These are phyloP conservation scores for Tetragonula carbonaria DNA, from an alignment of 2,888 invertebrate genomes.

Conservation along the genomic window DNA sequence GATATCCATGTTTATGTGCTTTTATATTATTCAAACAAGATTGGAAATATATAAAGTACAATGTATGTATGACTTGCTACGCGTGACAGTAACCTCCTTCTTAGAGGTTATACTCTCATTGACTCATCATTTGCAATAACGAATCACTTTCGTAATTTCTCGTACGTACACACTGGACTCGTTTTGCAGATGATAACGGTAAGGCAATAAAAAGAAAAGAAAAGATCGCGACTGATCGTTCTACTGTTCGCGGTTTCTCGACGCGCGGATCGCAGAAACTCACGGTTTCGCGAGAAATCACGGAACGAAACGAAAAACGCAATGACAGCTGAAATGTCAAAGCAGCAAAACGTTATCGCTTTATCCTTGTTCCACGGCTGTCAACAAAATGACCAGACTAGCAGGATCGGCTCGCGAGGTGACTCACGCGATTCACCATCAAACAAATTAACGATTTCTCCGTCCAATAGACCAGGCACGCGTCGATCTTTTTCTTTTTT, in stretches of 20 bases:
- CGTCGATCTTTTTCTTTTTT: conserved; percentile 17
- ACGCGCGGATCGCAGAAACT: not conserved
- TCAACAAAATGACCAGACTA: conserved; percentile 51
- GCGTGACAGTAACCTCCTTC: conserved; percentile 18
- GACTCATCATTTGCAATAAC: conserved; percentile 2
- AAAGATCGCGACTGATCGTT: not conserved
- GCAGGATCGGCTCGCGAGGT: conserved; percentile 35
- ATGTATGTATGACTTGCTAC: not conserved
- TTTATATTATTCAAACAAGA: conserved; percentile 4
- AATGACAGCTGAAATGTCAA: conserved; percentile 43
- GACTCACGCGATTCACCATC: conserved; percentile 52
- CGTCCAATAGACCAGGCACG: conserved; percentile 1
- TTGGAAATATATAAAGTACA: conserved; percentile 4
- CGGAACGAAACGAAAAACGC: not conserved
- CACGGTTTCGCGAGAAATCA: not conserved
- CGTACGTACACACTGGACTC: not conserved
- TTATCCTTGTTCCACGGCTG: conserved; percentile 32
- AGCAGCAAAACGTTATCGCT: conserved; percentile 30
- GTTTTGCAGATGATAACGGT: not conserved
- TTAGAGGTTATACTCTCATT: conserved; percentile 31
- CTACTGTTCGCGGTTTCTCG: not conserved
- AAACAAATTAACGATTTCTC: conserved; percentile 31
- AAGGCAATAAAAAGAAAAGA: not conserved
- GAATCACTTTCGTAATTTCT: not conserved
- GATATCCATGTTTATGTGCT: conserved; percentile 76